A percentile compares a stretch with the other conserved stretches of the same genome.
These are phyloP conservation scores for Drosophila nigricruria DNA, from an alignment of 2,888 invertebrate genomes.

Conservation along the genomic window DNA sequence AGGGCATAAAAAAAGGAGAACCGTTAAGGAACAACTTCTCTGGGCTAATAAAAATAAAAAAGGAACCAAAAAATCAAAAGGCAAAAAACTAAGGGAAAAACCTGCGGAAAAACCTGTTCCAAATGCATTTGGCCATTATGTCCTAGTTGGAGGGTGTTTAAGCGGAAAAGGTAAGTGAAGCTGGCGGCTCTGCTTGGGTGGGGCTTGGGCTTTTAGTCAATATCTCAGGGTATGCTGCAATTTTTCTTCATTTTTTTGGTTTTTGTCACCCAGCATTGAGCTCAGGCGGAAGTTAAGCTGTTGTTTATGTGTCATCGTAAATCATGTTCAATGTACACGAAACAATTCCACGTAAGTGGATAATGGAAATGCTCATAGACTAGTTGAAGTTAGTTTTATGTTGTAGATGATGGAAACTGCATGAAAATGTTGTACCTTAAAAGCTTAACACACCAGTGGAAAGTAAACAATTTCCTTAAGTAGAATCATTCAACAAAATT, in stretches of 20 bases:
- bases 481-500: not conserved
- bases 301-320: constrained; percentile 82
- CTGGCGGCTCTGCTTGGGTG: not conserved
- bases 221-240: constrained; percentile 71
- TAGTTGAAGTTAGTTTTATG: constrained; percentile 17
- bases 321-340: constrained; percentile 81
- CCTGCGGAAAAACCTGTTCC: constrained; percentile 53
- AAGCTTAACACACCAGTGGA: not conserved
- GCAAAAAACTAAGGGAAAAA: constrained; percentile 49
- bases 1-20: constrained; percentile 61
- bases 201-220: constrained; percentile 70
- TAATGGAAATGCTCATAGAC: constrained; percentile 61
- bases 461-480: not conserved
- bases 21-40: constrained; percentile 72
- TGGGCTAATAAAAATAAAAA: constrained; percentile 64
- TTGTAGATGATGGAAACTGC: not conserved
- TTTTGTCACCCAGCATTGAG: constrained; percentile 51
- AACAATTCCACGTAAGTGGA: constrained; percentile 75
- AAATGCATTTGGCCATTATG: constrained; percentile 70
- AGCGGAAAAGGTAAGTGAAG: constrained; percentile 78
- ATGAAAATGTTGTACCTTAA: not conserved
- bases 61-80: constrained; percentile 30
- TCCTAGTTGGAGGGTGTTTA: constrained; percentile 66
- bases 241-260: constrained; percentile 72
- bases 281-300: constrained; percentile 79